Evolutionary conservation across 2,797 vertebrate species (phyloP).

Genomic region (Carapus acus): DNA sequence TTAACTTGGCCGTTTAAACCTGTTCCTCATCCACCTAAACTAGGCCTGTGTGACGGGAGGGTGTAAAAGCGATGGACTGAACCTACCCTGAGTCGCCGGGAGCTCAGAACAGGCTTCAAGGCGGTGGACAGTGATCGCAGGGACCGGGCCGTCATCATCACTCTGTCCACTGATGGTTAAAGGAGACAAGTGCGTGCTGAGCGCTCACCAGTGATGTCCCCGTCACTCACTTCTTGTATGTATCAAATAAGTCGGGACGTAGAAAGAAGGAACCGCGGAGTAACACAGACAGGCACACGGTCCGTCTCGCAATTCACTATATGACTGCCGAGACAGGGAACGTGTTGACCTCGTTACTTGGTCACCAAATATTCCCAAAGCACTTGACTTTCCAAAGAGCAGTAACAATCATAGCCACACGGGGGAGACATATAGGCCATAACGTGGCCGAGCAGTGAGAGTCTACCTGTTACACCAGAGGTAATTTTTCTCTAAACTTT

Average conservation of each 20-base stretch:
- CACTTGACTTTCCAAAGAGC: background rate
- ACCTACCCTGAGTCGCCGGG: slow-evolving; percentile 33
- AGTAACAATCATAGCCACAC: slow-evolving; percentile 22
- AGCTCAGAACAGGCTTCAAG: slow-evolving; percentile 34
- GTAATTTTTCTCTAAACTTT: background rate
- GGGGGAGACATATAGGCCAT: slow-evolving; percentile 44
- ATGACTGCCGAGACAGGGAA: slow-evolving; percentile 17
- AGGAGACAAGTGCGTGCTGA: slow-evolving; percentile 27
- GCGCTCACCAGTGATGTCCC: slow-evolving; percentile 22
- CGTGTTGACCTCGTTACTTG: slow-evolving; percentile 15
- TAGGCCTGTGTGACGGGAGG: background rate
- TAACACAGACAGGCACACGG: no score
- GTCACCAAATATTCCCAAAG: background rate
- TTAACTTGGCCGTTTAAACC: background rate
- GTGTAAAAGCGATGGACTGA: background rate
- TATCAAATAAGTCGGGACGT: no score
- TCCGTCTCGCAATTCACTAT: slow-evolving; percentile 18
- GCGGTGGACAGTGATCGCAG: slow-evolving; percentile 36
- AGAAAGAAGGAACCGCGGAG: no score
- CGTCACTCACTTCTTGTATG: no score
- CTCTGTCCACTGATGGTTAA: background rate
- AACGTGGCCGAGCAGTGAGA: background rate
- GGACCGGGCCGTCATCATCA: slow-evolving; percentile 50
- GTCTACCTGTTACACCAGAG: slow-evolving; percentile 52
- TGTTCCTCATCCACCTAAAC: background rate